Percentiles rank a stretch among this genome's conserved stretches.
phyloP scores from a whole-genome alignment of 35 echinoderm and acorn worm species.

The Ophioderma brevispina region DNA sequence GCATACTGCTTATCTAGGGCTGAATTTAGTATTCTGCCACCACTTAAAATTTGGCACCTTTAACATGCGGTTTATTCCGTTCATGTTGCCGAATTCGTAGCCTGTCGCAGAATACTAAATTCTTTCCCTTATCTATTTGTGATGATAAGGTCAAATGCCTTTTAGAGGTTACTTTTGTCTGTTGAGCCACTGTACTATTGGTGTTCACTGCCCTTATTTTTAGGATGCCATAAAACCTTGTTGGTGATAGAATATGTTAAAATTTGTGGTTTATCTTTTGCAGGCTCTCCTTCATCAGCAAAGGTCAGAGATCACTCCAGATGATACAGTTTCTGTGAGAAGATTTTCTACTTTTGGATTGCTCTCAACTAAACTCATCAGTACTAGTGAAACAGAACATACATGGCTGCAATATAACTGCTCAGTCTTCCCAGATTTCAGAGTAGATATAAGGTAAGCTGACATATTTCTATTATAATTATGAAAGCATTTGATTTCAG shows the following conservation, averaged over 20 bases:
- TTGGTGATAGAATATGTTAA: background rate
- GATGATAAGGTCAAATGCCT: too few species aligned
- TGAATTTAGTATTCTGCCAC: too few species aligned
- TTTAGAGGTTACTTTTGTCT: too few species aligned
- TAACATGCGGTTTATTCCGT: too few species aligned
- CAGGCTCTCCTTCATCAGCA: background rate
- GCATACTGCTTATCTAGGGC: too few species aligned
- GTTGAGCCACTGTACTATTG: too few species aligned
- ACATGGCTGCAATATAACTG: constrained; percentile 48
- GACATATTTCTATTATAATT: too few species aligned
- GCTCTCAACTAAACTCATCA: constrained; percentile 32
- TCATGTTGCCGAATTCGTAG: too few species aligned
- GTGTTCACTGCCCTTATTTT: background rate
- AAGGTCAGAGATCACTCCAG: background rate
- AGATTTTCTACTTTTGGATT: constrained; percentile 50
- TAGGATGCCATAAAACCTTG: background rate
- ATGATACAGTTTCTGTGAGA: constrained; percentile 30
- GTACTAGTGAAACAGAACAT: background rate
- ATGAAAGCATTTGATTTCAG: too few species aligned
- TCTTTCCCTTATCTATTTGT: too few species aligned
- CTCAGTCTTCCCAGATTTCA: constrained; percentile 20
- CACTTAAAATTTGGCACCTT: too few species aligned
- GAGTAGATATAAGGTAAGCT: constrained; percentile 26
- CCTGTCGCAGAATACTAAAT: too few species aligned
- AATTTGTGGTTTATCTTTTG: background rate